Evolutionary conservation across 2,797 vertebrate species (phyloP), one percentile per base, ranked within the genome.

Genomic region (Rachycentron canadum): DNA sequence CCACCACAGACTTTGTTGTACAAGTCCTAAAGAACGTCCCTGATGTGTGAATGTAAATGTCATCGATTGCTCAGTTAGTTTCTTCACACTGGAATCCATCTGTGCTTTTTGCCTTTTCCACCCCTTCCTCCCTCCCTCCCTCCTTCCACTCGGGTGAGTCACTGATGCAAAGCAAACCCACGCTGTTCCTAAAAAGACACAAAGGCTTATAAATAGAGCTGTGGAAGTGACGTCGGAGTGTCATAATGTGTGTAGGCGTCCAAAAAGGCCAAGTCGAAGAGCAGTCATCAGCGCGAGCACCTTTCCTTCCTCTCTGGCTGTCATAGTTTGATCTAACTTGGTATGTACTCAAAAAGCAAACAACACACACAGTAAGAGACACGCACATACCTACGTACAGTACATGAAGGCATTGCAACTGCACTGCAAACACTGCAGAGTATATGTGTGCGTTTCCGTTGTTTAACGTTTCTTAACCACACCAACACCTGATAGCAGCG

Each of bases 111-210:
- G 85, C 85, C 87, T 82, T 83, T 80, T 76, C 71, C 82, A 59
- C 82, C 86, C 74, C 47, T 77, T 59, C 63, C 71, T 77, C 49
- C 70, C 7, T 14, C 25, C 40, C 57, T 69, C 57, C 73, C 86
- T 69, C 72, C 83, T 83, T 93, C 87, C 86, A 92, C 93, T 93
- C 91, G 82, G 82, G 90, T 97, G 96, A 98, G 93, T 99, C 97
- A 97, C 92, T 81, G 88, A 88, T 93, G 95, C 93, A 91, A 95
- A 95, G 93, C 83, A 91, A 93, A 93, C 96, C 95, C 95, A 96
- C 96, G 95, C 78, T 79, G 95, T 96, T 98, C 96, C 96, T 97
- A 96, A 97, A 97, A 97, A 97, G 96, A 97, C 93, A 97, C 95
- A 97, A 96, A 96, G 94, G 92, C 90, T 87, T 95, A 97, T 96